Evolutionary conservation across 2,888 invertebrate genomes (phyloP).

Genomic region (Sturmia bella): DNA sequence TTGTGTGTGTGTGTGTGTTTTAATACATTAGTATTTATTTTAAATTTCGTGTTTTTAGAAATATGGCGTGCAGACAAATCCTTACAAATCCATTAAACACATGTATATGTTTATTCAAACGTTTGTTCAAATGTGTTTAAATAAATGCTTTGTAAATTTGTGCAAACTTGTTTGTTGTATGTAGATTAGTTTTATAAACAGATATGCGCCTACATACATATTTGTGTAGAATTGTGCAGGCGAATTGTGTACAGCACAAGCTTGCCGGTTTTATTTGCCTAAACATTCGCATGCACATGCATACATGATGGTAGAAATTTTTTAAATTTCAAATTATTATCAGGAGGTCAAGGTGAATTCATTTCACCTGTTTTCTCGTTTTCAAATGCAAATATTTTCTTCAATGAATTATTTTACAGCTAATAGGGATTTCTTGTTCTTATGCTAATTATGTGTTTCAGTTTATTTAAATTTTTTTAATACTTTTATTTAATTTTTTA

Average conservation of each 20-base stretch:
- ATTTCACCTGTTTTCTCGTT: too few species aligned
- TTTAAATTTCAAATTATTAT: conserved; percentile 15
- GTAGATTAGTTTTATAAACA: conserved; percentile 9
- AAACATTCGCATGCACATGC: not conserved
- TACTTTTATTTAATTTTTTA: too few species aligned
- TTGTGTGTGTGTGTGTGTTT: not conserved
- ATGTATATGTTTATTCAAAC: conserved; percentile 35
- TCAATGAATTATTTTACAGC: too few species aligned
- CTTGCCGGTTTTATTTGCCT: too few species aligned
- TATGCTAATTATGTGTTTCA: too few species aligned
- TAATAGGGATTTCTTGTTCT: too few species aligned
- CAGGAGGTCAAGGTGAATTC: conserved; percentile 44
- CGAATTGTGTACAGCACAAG: too few species aligned
- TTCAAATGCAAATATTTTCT: too few species aligned
- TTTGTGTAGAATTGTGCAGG: not conserved
- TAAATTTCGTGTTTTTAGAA: conserved; percentile 41
- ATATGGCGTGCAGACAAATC: conserved; percentile 56
- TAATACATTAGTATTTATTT: conserved; percentile 24
- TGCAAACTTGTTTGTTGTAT: conserved; percentile 21
- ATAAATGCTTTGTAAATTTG: conserved; percentile 24
- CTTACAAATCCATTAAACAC: conserved; percentile 52
- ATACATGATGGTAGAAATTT: conserved; percentile 5
- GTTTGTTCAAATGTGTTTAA: conserved; percentile 1
- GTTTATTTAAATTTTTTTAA: too few species aligned
- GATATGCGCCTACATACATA: not conserved